phyloP scores from a whole-genome alignment of 2,113 vertebrate genomes.

The Eurypyga helias region DNA sequence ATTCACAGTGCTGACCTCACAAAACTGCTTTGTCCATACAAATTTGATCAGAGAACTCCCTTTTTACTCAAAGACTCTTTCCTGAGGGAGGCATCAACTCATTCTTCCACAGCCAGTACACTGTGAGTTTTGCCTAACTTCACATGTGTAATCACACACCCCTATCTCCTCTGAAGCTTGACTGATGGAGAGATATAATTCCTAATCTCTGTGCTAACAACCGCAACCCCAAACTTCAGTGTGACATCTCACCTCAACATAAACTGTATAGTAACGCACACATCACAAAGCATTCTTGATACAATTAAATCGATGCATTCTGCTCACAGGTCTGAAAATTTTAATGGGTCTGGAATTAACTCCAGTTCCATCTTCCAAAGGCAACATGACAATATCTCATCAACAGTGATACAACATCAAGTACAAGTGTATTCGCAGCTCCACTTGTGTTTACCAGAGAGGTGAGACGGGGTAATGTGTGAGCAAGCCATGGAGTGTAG shows the following conservation, averaged over 20 bases:
- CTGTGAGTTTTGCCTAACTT: neutral
- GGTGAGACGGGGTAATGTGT: neutral
- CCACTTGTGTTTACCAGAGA: neutral
- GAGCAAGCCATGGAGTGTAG: neutral
- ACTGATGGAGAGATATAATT: neutral
- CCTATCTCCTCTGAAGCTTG: neutral
- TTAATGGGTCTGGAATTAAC: neutral
- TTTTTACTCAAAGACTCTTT: neutral
- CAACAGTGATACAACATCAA: neutral
- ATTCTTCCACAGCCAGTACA: neutral
- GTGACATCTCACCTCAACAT: neutral
- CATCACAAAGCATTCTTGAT: neutral
- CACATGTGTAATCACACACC: neutral
- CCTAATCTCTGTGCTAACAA: neutral
- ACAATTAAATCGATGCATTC: neutral
- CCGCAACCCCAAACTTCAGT: neutral
- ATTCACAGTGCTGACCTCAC: neutral
- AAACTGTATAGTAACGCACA: neutral
- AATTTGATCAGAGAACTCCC: neutral
- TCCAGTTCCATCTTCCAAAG: neutral
- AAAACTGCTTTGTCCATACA: neutral
- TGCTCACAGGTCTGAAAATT: neutral
- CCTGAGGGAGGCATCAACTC: neutral
- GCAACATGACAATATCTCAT: neutral
- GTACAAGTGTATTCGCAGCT: neutral